Evolutionary conservation across 2,797 vertebrate genomes (phyloP).

Genomic region (Phyllotis vaccarum): DNA sequence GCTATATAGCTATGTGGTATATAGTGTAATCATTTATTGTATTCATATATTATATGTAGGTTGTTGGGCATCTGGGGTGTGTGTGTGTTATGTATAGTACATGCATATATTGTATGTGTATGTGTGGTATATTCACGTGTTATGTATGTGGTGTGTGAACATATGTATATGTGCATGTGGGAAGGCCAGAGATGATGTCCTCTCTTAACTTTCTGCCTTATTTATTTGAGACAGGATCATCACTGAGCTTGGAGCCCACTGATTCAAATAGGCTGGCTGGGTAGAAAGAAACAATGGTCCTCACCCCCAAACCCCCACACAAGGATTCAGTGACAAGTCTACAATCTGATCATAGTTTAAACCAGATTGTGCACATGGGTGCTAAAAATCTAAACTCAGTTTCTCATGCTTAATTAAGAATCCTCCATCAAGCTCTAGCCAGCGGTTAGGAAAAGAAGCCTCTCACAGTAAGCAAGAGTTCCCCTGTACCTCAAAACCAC

Average conservation of each 20-base stretch:
- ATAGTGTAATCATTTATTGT: background rate
- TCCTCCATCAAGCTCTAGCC: accelerated
- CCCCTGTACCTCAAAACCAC: background rate
- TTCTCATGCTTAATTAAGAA: background rate
- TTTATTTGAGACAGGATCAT: background rate
- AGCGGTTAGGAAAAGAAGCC: background rate
- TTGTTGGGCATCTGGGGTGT: background rate
- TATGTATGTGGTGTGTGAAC: background rate
- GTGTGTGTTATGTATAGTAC: background rate
- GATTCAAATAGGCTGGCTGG: background rate
- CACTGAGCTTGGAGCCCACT: background rate
- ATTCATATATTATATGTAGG: background rate
- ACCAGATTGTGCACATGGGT: background rate
- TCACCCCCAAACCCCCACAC: background rate
- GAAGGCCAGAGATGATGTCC: background rate
- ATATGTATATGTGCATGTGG: background rate
- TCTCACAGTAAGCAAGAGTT: background rate
- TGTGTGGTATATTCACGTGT: background rate
- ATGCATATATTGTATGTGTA: background rate
- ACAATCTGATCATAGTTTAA: background rate
- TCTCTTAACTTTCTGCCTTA: background rate
- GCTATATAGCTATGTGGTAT: background rate
- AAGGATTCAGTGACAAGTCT: background rate
- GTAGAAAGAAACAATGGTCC: no score
- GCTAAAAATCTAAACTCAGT: background rate